Percentiles rank a stretch among this genome's conserved stretches.
Conservation (phyloP, 2,797 vertebrate genomes). For the Rhinogobio ventralis region DNA sequence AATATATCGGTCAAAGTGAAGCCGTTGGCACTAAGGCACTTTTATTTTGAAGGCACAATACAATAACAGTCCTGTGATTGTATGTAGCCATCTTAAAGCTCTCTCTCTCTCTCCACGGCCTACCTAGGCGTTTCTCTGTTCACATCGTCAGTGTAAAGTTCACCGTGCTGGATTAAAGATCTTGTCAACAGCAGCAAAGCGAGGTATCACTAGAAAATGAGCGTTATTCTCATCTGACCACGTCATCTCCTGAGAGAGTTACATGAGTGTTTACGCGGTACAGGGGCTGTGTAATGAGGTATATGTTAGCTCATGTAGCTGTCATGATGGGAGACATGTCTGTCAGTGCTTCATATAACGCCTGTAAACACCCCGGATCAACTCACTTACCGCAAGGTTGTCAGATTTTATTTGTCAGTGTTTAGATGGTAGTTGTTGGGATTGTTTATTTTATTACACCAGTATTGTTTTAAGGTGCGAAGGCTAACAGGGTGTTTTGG, state of each 20-base stretch:
- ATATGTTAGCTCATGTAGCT: conserved; percentile 36
- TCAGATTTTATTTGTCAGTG: not conserved
- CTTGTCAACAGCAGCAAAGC: conserved; percentile 23
- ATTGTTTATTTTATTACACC: not conserved
- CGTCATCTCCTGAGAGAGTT: not conserved
- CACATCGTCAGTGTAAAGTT: conserved; percentile 34
- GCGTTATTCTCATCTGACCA: not conserved
- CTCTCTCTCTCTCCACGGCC: conserved; percentile 16
- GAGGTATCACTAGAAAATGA: not conserved
- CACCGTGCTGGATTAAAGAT: conserved; percentile 18
- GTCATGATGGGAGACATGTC: conserved; percentile 25
- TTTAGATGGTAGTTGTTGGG: not conserved
- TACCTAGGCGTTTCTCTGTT: conserved; percentile 21
- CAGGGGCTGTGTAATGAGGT: not conserved
- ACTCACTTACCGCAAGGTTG: not conserved
- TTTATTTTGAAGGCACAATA: conserved; percentile 42
- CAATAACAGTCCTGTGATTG: conserved; percentile 21
- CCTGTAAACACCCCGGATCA: not conserved
- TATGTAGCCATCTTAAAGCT: conserved; percentile 44
- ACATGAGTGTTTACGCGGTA: not conserved
- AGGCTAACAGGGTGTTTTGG: not conserved
- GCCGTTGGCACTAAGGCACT: not conserved
- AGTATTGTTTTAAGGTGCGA: not conserved
- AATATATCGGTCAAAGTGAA: not conserved
- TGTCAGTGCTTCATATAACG: conserved; percentile 26